Percentiles rank a stretch among this genome's conserved stretches.
These are phyloP conservation scores for Oppia nitens DNA, from an alignment of 1,140 invertebrate genomes.

Conservation along the genomic window DNA sequence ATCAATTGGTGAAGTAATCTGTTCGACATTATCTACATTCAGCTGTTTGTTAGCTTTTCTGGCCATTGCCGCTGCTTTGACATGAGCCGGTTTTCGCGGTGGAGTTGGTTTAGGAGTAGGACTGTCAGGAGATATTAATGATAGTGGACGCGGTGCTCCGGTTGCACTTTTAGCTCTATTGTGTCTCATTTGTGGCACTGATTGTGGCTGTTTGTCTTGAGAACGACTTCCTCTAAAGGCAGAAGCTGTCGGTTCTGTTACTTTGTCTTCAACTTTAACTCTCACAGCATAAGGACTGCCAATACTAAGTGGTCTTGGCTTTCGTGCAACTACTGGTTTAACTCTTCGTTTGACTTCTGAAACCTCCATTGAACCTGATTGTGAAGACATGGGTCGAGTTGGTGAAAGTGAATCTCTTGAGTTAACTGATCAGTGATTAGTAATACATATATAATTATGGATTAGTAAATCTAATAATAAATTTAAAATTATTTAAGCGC, in stretches of 20 bases:
- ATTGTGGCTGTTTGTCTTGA: background rate
- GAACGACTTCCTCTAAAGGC: background rate
- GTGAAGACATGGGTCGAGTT: constrained; percentile 4
- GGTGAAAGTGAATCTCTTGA: background rate
- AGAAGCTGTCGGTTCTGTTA: background rate
- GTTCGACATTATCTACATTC: background rate
- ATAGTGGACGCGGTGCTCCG: background rate
- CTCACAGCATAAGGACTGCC: background rate
- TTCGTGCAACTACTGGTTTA: background rate
- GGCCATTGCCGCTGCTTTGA: constrained; percentile 4
- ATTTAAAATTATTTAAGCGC: too few relatives aligned
- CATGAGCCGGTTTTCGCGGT: constrained; percentile 9
- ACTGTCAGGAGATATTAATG: background rate
- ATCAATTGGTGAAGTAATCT: background rate
- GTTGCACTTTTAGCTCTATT: constrained; percentile 5
- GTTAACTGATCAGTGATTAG: too few relatives aligned
- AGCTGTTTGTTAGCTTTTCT: background rate
- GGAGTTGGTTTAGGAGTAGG: constrained; percentile 3
- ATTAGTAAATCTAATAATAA: too few relatives aligned
- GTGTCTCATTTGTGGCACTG: background rate
- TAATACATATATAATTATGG: too few relatives aligned
- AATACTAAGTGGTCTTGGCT: constrained; percentile 7
- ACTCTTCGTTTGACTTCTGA: constrained; percentile 1
- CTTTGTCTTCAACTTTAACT: background rate
- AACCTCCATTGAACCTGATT: background rate